Conservation (phyloP, 1,140 invertebrate species). For the Cydia strobilella region DNA sequence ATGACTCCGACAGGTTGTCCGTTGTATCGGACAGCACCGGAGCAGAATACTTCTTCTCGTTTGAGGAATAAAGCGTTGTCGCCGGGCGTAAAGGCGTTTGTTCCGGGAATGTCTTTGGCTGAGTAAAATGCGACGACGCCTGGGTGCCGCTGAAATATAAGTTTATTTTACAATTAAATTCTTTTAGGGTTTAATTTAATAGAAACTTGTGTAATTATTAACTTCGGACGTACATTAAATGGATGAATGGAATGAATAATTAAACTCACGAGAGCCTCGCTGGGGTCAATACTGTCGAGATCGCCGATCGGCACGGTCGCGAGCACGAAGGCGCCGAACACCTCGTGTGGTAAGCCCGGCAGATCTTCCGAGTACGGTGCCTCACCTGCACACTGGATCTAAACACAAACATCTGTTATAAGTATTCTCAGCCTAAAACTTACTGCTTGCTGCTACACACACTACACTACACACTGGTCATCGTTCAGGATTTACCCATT, state of each 20-base stretch:
- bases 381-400: slow-evolving; percentile 82
- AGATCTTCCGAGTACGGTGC: slow-evolving; percentile 84
- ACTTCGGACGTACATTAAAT: no score
- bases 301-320: slow-evolving; percentile 52
- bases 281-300: slow-evolving; percentile 81
- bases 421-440: background rate
- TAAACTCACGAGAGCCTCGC: slow-evolving; percentile 80
- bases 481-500: no score
- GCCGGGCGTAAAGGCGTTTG: slow-evolving; percentile 77
- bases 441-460: no score
- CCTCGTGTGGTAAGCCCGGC: slow-evolving; percentile 79
- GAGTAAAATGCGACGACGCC: slow-evolving; percentile 77
- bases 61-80: slow-evolving; percentile 4
- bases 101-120: slow-evolving; percentile 87
- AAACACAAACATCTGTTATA: slow-evolving; percentile 19
- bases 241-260: no score
- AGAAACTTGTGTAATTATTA: no score
- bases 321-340: slow-evolving; percentile 83
- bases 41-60: slow-evolving; percentile 80
- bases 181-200: no score
- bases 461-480: no score
- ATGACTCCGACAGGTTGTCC: slow-evolving; percentile 86
- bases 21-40: slow-evolving; percentile 78
- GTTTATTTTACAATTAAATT: slow-evolving; percentile 36
- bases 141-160: slow-evolving; percentile 42